Evolutionary conservation across 2,797 vertebrate species (phyloP), one percentile per base, ranked within the genome.

Genomic region (Tauraco hartlaubi): DNA sequence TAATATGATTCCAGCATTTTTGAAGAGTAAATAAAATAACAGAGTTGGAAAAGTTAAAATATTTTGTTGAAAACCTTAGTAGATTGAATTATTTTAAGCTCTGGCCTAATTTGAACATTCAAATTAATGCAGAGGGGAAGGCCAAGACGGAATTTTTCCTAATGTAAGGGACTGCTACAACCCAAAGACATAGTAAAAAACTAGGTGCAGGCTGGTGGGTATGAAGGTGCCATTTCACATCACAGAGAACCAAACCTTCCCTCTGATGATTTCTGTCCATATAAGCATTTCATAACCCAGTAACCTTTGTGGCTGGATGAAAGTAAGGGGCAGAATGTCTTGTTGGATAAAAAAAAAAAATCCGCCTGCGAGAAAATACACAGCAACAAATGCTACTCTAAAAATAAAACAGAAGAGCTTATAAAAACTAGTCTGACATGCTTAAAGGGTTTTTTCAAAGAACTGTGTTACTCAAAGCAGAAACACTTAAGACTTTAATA

Each of bases 21-120:
- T 88, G 35, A 90, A 79, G 55, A 90, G 39, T 78, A 93, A 95
- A 95, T 90, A 92, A 85, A 85, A 72, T 78, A 88, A 80, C 12
- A 35, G 66, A 80, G 64, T 62, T 73, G 28, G 35, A 28, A 80
- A 95, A 88, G 11, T 77, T 71, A 59, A 76, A 82, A 46, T 37
- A 41, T 12, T 56, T 44, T 72, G 15, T 43, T 68, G 46, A 80
- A 80, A 86, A 86, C n/a, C 14, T n/a, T 31, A n/a, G 55, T 19
- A 86, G 51, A n/a, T 22, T 44, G 49, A 81, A 84, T 91, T 88
- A 83, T 51, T 92, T 78, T 63, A 84, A 86, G 48, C n/a, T 88
- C 31, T 79, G 25, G n/a, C 25, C 51, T 82, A 59, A 76, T 78
- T 18, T 79, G 14, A 81, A 81, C 33, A 39, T 73, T 90, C 25